A percentile compares a stretch with the other conserved stretches of the same genome.
Evolutionary conservation across 2,113 vertebrate genomes (phyloP).

Genomic region (Pseudolaguvia tuberculata): DNA sequence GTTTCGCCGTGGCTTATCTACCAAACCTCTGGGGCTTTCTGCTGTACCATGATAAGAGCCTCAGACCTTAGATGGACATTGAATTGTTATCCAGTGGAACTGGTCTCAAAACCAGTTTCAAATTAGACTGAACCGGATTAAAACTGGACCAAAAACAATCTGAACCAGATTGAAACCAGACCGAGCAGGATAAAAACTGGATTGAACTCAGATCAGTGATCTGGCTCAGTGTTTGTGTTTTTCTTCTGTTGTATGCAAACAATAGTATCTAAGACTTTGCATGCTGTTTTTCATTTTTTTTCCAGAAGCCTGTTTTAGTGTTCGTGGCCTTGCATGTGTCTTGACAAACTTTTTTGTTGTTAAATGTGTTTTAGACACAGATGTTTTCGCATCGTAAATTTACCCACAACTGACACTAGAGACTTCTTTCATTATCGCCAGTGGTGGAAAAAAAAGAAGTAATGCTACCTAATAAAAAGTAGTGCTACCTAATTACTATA

Average conservation of each 20-base stretch:
- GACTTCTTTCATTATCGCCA: too few species aligned
- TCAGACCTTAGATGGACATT: neutral
- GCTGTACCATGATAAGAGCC: conserved; percentile 13
- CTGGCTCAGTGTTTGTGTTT: neutral
- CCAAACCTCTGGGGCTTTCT: conserved; percentile 7
- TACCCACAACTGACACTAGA: too few species aligned
- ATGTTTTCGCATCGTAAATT: neutral
- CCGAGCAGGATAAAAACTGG: neutral
- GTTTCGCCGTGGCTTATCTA: conserved; percentile 17
- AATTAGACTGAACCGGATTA: neutral
- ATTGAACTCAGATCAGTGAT: neutral
- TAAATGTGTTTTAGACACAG: neutral
- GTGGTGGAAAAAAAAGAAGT: too few species aligned
- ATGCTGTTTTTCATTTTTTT: conserved; percentile 5
- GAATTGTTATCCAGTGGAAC: too few species aligned
- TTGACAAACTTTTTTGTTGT: neutral
- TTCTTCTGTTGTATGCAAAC: conserved; percentile 26
- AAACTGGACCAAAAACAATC: neutral
- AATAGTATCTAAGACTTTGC: neutral
- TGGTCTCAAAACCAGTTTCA: neutral
- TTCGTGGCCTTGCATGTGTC: neutral
- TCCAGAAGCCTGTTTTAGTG: neutral
- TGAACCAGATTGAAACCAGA: neutral
- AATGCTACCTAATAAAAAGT: too few species aligned
- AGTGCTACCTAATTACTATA: too few species aligned